Conservation (phyloP, 2,888 invertebrate genomes). For the Himalopsyche anomala region DNA sequence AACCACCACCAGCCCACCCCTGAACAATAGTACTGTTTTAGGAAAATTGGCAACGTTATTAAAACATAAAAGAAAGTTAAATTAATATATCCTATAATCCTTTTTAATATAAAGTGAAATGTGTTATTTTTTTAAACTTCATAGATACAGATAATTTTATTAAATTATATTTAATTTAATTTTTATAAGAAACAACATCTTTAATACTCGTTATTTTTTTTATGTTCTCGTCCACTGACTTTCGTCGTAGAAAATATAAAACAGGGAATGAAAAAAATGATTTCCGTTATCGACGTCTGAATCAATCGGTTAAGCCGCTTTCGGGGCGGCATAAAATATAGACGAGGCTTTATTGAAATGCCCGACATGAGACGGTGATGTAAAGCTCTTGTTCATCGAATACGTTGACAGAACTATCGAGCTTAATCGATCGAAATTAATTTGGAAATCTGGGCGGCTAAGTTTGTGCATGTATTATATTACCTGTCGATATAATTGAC, state of each 20-base stretch:
- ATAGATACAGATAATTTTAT: too few relatives aligned
- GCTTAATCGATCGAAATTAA: not conserved
- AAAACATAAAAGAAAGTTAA: too few relatives aligned
- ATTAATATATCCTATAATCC: too few relatives aligned
- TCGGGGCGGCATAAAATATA: slow-evolving; percentile 3
- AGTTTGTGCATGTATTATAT: not conserved
- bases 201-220: too few relatives aligned
- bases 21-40: too few relatives aligned
- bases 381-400: not conserved
- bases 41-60: too few relatives aligned
- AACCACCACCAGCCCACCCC: too few relatives aligned
- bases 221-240: slow-evolving; percentile 9
- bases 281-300: not conserved
- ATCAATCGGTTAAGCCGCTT: slow-evolving; percentile 11
- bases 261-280: not conserved
- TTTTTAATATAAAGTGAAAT: too few relatives aligned
- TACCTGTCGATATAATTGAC: too few relatives aligned
- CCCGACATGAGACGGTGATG: not conserved
- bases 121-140: too few relatives aligned
- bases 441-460: not conserved
- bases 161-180: too few relatives aligned
- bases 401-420: not conserved
- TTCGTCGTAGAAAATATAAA: not conserved
- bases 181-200: too few relatives aligned
- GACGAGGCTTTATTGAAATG: slow-evolving; percentile 14